Evolutionary conservation across 1,140 invertebrate genomes (phyloP), one percentile per base, ranked within the genome.

Genomic region (Megathymus violae): DNA sequence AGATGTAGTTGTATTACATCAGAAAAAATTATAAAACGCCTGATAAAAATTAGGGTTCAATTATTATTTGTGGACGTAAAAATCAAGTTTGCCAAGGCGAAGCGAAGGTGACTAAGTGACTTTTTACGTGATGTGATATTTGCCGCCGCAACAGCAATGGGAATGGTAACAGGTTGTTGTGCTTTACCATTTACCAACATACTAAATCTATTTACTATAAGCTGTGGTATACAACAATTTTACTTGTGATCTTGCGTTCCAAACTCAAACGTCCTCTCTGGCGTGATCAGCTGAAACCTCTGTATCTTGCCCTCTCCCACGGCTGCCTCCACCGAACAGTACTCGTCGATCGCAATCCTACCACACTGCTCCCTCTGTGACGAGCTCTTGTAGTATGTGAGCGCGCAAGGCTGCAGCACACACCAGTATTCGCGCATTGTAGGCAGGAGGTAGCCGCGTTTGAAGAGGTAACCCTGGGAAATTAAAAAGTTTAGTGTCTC

Each of bases 361-460:
- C 95, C 95, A 67, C 95, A 95, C 36, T 94, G 89, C 15, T 96
- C 95, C 71, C 94, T 95, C 80, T 96, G 94, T 2, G 94, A 93
- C 4, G 93, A 93, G 72, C 93, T 94, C 83, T 95, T 95, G 82
- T 94, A 97, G 79, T 96, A 97, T 0, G 92, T 92, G n/a, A 97
- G 88, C 66, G 95, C 94, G 14, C 93, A 94, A 3, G 95, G 95
- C 58, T 94, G 93, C 3, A 97, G 85, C 1, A 96, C 95, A 81
- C 96, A 96, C 94, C 95, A 96, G 77, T 95, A 94, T 62, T 96
- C 95, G n/a, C 94, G 92, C 89, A 95, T 94, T 0, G 94, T 95
- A 6, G 95, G 95, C 48, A 97, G 83, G 4, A 96, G 91, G 70
- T 95, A 96, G 0, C 95, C 95, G 69, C 94, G 93, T 80, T 96